These are phyloP conservation scores for Chouioia cunea DNA, from an alignment of 2,888 invertebrate species.

Conservation along the genomic window DNA sequence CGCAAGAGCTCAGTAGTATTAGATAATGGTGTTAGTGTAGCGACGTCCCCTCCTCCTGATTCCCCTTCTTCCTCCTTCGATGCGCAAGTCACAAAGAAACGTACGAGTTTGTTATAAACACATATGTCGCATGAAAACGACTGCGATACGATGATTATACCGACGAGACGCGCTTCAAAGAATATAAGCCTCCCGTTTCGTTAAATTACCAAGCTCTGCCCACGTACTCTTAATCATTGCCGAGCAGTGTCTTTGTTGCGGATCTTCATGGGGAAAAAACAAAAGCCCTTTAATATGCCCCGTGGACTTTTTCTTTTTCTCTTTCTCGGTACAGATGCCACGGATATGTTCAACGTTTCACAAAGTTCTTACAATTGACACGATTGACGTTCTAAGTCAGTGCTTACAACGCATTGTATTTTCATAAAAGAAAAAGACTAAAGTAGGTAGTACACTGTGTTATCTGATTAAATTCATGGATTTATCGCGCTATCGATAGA, in stretches of 20 bases:
- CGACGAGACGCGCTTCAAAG: slow-evolving; percentile 35
- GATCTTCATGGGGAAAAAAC: neutral
- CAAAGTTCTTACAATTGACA: too few relatives aligned
- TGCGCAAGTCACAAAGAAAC: slow-evolving; percentile 6
- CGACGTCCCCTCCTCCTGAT: neutral
- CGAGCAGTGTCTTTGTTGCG: slow-evolving; percentile 2
- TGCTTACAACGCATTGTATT: too few relatives aligned
- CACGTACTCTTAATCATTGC: slow-evolving; percentile 19
- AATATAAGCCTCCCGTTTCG: slow-evolving; percentile 19
- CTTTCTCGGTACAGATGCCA: too few relatives aligned
- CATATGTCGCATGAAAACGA: slow-evolving; percentile 37
- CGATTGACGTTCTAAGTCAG: too few relatives aligned
- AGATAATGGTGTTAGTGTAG: slow-evolving; percentile 65
- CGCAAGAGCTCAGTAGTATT: slow-evolving; percentile 61
- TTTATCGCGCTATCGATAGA: too few relatives aligned
- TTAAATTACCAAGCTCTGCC: slow-evolving; percentile 26
- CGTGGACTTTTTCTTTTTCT: neutral
- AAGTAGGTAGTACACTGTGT: too few relatives aligned
- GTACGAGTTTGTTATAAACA: slow-evolving; percentile 33
- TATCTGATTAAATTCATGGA: too few relatives aligned
- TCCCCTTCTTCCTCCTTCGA: neutral
- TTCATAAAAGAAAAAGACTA: too few relatives aligned
- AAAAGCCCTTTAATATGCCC: slow-evolving; percentile 6
- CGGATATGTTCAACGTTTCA: too few relatives aligned
- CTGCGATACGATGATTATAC: slow-evolving; percentile 36